A percentile compares a stretch with the other conserved stretches of the same genome.
These are phyloP conservation scores for Cynopterus sphinx DNA, from an alignment of 2,797 vertebrate genomes.

Conservation along the genomic window DNA sequence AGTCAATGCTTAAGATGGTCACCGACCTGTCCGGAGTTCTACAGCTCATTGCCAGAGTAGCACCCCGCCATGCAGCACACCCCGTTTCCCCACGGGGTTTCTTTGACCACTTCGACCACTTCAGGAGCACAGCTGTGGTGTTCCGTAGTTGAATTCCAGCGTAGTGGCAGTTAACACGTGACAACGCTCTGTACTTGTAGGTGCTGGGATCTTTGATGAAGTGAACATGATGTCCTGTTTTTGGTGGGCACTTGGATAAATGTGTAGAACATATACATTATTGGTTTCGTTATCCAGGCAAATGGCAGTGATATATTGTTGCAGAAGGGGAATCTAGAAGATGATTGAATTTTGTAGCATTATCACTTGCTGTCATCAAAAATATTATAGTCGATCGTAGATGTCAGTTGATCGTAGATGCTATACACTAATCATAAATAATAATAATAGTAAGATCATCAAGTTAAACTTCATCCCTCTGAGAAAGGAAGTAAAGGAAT, in stretches of 20 bases:
- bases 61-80: not conserved
- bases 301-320: not conserved
- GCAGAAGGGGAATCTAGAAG: not conserved
- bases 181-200: not conserved
- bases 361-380: conserved; percentile 12
- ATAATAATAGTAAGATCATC: not conserved
- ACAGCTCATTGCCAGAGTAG: not conserved
- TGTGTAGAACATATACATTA: not conserved
- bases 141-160: not conserved
- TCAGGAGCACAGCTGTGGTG: not conserved
- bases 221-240: not conserved
- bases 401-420: not conserved
- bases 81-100: too few species aligned
- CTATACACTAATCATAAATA: not conserved
- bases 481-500: not conserved
- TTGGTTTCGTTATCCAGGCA: not conserved
- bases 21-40: not conserved
- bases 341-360: not conserved
- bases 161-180: not conserved
- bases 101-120: too few species aligned
- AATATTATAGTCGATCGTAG: not conserved
- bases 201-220: not conserved
- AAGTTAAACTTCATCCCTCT: not conserved
- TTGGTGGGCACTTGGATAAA: not conserved
- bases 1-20: not conserved